Evolutionary conservation across 2,888 invertebrate genomes (phyloP), one percentile per base, ranked within the genome.

Genomic region (Macrosoma leucophasiata): DNA sequence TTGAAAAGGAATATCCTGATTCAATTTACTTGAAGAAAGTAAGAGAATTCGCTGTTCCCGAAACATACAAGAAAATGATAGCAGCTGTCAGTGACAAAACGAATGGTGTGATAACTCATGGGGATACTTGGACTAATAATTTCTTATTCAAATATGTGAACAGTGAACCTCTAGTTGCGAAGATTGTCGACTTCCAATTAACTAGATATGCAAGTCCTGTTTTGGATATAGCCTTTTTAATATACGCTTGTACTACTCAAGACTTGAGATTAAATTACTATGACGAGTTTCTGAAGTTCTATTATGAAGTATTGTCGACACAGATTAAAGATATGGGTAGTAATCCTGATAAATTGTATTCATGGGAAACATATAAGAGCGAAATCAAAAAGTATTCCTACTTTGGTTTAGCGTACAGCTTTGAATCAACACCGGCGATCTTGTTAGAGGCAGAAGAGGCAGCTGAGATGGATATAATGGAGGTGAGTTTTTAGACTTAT

Each of bases 41-140:
- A 0, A 85, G 77, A 29, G 62, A 85, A 18, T 87, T 88, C 34
- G 65, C 84, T 2, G 68, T 81, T 0, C 85, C 86, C 1, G 84
- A 85, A 17, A 61, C 84, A 1, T 86, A 86, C 24, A 73, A 81
- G 32, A 84, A 79, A 27, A 67, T 86, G 65, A 63, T 79, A 1
- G 60, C 67, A n/a, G 77, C 86, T 0, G 77, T 74, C 0, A 47
- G 58, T 1, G 63, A 69, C 1, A 51, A 55, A n/a, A 68, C 70
- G 15, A 68, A 82, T 9, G 81, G 87, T 0, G 88, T 89, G 0
- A 85, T 92, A 15, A 87, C 86, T 0, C 91, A 92, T 37, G 92
- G 92, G 0, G 92, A 92, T 56, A 87, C 88, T 25, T 92, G 92
- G 92, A 86, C 89, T 0, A 90, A 90, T n/a, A 92, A 92, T 58